Conservation (phyloP, 1,140 invertebrate species). For the Lordiphosa mommai region DNA sequence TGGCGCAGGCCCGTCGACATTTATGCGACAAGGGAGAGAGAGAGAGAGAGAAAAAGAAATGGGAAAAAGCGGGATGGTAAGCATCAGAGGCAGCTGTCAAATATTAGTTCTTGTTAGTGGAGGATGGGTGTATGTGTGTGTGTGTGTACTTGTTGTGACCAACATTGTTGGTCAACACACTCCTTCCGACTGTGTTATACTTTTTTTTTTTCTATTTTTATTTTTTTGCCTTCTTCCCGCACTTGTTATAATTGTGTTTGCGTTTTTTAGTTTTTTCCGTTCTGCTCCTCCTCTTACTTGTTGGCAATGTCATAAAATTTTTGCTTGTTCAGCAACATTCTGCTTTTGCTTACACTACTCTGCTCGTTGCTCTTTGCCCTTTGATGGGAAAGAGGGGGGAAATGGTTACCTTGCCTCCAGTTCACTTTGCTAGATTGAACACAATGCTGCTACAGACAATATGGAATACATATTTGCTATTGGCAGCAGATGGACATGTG, state of each 20-base stretch:
- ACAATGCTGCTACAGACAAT: not conserved
- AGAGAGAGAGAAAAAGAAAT: not conserved
- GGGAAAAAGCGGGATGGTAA: constrained; percentile 4
- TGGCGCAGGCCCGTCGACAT: constrained; percentile 36
- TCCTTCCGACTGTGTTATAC: constrained; percentile 35
- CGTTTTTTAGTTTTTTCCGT: constrained; percentile 60
- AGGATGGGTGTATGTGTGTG: constrained; percentile 6
- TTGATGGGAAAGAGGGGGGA: too few relatives aligned
- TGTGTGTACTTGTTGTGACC: constrained; percentile 58
- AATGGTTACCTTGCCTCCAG: constrained; percentile 16
- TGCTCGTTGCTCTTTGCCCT: constrained; percentile 22
- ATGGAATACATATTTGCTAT: constrained; percentile 8
- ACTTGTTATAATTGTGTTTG: constrained; percentile 76
- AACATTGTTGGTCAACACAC: constrained; percentile 73
- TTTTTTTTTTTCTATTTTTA: constrained; percentile 11
- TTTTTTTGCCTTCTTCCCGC: constrained; percentile 30
- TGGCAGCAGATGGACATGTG: constrained; percentile 1
- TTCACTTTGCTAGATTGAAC: constrained; percentile 39
- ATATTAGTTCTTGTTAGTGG: constrained; percentile 57
- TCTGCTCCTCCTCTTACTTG: constrained; percentile 36
- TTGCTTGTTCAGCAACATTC: constrained; percentile 70
- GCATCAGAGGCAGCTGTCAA: constrained; percentile 45
- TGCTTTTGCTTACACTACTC: constrained; percentile 52
- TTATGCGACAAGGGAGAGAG: constrained; percentile 29
- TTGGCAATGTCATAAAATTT: constrained; percentile 75